Conservation (phyloP, 2,888 invertebrate genomes). For the Patella pellucida region DNA sequence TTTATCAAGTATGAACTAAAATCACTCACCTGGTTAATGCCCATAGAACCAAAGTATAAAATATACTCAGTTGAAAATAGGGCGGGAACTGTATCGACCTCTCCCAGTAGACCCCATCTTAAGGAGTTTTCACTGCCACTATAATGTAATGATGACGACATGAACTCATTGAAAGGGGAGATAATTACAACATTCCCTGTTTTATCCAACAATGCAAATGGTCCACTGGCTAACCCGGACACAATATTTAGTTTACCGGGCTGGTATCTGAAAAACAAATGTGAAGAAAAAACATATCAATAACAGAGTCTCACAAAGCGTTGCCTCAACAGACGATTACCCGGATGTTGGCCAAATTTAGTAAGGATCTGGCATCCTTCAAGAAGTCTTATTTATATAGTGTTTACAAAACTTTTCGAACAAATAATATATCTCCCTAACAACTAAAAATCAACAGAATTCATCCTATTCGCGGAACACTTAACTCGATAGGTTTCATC, state of each 20-base stretch:
- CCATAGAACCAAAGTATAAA: background rate
- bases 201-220: background rate
- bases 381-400: too few species aligned
- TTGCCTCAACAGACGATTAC: too few species aligned
- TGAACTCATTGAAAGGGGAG: background rate
- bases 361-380: too few species aligned
- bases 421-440: too few species aligned
- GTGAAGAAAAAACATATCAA: too few species aligned
- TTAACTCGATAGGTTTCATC: too few species aligned
- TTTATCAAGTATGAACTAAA: too few species aligned
- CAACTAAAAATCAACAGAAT: too few species aligned
- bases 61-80: background rate
- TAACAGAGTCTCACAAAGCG: too few species aligned
- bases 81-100: background rate
- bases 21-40: background rate
- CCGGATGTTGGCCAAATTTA: too few species aligned
- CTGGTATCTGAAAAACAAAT: background rate
- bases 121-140: constrained; percentile 14
- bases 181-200: background rate
- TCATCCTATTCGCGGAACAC: too few species aligned
- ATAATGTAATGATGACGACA: background rate
- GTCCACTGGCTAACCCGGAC: background rate
- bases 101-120: background rate
- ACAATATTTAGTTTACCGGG: background rate
- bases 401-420: too few species aligned